Evolutionary conservation across 2,113 vertebrate genomes (phyloP).

Genomic region (Patagioenas fasciata): DNA sequence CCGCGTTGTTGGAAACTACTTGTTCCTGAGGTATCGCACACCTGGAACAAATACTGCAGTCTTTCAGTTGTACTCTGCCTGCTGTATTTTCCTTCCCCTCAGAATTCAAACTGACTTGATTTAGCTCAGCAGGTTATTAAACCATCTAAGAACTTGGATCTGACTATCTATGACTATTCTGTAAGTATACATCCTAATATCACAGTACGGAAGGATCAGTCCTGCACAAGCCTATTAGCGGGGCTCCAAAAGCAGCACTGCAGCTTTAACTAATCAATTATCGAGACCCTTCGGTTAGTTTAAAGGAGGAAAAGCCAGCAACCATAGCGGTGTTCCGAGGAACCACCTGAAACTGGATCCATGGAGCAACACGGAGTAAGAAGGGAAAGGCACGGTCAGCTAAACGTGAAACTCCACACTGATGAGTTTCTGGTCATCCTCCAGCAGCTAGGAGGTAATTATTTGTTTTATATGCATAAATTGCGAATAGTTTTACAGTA

Average conservation of each 20-base stretch:
- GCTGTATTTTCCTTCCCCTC: not conserved
- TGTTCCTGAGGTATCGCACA: not conserved
- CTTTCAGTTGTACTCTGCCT: not conserved
- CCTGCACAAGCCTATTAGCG: too few relatives aligned
- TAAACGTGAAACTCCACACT: too few relatives aligned
- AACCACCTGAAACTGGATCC: accelerated
- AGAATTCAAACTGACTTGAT: not conserved
- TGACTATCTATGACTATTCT: not conserved
- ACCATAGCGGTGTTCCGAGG: not conserved
- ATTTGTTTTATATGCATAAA: not conserved
- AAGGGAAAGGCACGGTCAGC: not conserved
- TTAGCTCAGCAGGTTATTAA: not conserved
- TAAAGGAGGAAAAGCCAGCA: not conserved
- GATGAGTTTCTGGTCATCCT: not conserved
- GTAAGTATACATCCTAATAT: not conserved
- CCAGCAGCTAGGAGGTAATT: too few relatives aligned
- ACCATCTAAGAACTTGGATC: not conserved
- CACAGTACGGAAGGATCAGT: accelerated
- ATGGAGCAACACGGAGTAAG: accelerated
- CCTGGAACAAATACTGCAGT: not conserved
- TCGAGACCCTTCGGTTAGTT: not conserved
- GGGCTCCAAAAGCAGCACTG: not conserved
- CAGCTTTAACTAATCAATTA: not conserved
- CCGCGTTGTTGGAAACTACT: not conserved
- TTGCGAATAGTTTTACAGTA: accelerated